phyloP scores from a whole-genome alignment of 2,113 vertebrate species.

The Ramphastos sulfuratus region DNA sequence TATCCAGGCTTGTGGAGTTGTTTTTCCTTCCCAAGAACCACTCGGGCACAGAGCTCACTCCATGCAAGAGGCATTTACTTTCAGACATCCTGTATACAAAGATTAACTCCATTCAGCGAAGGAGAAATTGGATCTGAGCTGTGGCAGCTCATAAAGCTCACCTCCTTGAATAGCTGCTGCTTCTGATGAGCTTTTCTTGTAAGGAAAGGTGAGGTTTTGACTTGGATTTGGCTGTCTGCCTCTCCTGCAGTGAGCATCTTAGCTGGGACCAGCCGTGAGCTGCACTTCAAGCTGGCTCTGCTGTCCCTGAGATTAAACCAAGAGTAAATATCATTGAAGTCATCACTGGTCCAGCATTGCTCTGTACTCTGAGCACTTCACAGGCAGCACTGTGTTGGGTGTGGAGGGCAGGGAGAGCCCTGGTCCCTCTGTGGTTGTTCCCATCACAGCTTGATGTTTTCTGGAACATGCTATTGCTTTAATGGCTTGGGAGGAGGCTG shows the following conservation, averaged over 20 bases:
- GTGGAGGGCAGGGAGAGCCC: neutral
- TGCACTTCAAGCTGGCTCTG: neutral
- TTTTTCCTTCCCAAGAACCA: neutral
- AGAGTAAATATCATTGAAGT: neutral
- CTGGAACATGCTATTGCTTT: neutral
- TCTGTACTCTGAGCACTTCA: neutral
- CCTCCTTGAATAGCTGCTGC: neutral
- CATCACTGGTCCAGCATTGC: neutral
- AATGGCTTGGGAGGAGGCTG: neutral
- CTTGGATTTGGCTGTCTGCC: neutral
- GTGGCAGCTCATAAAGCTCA: neutral
- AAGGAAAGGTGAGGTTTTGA: neutral
- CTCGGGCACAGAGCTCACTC: neutral
- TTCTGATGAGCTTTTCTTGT: neutral
- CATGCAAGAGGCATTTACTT: neutral
- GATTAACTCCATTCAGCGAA: neutral
- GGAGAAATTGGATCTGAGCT: neutral
- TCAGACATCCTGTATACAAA: neutral
- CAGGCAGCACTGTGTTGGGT: rapidly evolving
- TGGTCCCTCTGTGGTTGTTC: neutral
- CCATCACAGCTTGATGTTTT: neutral
- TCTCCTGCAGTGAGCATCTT: neutral
- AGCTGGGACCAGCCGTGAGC: neutral
- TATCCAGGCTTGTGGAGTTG: neutral
- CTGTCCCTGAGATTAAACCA: neutral